Conservation (phyloP, 2,113 vertebrate genomes). For the Eretmochelys imbricata region DNA sequence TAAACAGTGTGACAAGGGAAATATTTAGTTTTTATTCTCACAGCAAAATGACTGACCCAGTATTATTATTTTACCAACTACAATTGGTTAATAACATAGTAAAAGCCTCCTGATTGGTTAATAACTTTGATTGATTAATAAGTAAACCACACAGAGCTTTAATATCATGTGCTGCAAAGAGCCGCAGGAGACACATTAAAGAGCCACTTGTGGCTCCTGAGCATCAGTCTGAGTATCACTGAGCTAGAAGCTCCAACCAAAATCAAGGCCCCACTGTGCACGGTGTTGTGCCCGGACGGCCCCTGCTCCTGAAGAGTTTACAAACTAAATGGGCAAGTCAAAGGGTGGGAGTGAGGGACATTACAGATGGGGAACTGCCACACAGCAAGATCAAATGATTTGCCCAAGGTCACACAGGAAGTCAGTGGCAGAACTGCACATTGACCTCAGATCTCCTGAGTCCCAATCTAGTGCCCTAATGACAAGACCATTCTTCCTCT, state of each 20-base stretch:
- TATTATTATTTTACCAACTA: too few species aligned
- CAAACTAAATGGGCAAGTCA: neutral
- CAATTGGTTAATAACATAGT: too few species aligned
- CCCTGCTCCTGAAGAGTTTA: neutral
- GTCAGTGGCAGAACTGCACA: neutral
- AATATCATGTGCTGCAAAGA: too few species aligned
- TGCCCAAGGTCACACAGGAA: neutral
- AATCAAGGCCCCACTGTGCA: neutral
- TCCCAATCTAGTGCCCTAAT: neutral
- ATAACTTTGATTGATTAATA: too few species aligned
- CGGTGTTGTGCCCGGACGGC: neutral
- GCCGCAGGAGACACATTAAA: too few species aligned
- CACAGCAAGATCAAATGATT: neutral
- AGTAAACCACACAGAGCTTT: too few species aligned
- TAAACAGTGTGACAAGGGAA: too few species aligned
- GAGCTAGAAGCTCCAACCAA: neutral
- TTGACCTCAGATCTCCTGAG: neutral
- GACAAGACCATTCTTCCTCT: neutral
- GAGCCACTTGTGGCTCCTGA: too few species aligned
- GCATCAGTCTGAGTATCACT: too few species aligned
- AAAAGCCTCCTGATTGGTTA: too few species aligned
- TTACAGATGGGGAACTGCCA: neutral
- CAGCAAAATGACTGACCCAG: too few species aligned
- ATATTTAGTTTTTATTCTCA: too few species aligned
- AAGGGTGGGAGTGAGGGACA: neutral